Percentiles rank a stretch among this genome's conserved stretches.
phyloP scores from a whole-genome alignment of 2,888 invertebrate genomes.

The Empis stercorea region DNA sequence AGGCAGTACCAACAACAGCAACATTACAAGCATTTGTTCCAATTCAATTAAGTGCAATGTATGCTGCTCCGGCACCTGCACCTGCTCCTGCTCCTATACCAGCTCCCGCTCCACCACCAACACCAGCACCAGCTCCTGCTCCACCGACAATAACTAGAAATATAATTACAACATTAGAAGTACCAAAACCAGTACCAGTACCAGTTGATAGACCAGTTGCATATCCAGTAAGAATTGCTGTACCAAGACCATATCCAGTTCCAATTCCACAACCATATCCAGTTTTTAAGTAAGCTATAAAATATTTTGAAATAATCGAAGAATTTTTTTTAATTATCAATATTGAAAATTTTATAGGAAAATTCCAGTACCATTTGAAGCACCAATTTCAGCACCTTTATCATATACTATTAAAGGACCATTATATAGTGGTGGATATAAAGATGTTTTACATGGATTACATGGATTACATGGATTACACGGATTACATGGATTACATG shows the following conservation, averaged over 20 bases:
- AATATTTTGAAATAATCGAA: too few relatives aligned
- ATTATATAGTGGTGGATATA: too few relatives aligned
- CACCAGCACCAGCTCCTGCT: conserved; percentile 30
- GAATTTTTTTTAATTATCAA: too few relatives aligned
- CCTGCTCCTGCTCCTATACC: conserved; percentile 22
- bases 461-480: too few relatives aligned
- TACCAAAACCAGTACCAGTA: conserved; percentile 9
- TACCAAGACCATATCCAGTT: conserved; percentile 6
- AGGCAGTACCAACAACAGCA: conserved; percentile 26
- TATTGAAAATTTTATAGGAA: too few relatives aligned
- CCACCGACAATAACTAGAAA: conserved; percentile 27
- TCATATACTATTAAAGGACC: too few relatives aligned
- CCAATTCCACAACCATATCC: neutral
- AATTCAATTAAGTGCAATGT: conserved; percentile 33
- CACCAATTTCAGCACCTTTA: too few relatives aligned
- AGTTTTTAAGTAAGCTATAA: too few relatives aligned
- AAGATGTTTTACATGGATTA: too few relatives aligned
- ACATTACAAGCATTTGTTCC: conserved; percentile 32
- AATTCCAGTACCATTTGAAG: too few relatives aligned
- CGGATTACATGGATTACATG: too few relatives aligned
- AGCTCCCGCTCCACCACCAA: conserved; percentile 29
- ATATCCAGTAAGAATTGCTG: conserved; percentile 12
- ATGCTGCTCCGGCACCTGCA: conserved; percentile 9
- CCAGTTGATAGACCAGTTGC: conserved; percentile 7
- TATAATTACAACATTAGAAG: conserved; percentile 22